Evolutionary conservation across 2,113 vertebrate genomes (phyloP).

Genomic region (Myrmecophaga tridactyla): DNA sequence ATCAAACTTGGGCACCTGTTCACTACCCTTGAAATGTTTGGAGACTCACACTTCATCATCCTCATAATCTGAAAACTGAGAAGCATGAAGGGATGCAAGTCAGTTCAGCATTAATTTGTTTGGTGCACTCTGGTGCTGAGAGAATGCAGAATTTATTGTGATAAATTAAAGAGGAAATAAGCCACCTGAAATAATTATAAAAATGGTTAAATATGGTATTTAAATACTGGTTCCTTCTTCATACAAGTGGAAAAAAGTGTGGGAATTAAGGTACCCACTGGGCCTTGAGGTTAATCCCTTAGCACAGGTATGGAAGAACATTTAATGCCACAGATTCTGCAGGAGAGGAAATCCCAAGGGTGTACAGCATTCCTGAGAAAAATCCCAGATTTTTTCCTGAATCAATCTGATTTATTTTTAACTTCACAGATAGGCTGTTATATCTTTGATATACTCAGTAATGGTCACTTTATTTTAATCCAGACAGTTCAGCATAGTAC

Average conservation of each 20-base stretch:
- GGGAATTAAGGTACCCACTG: neutral
- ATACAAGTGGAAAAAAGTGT: slow-evolving; percentile 57
- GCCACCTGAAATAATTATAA: slow-evolving; percentile 59
- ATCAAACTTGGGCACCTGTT: slow-evolving; percentile 52
- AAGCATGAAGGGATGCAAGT: slow-evolving; percentile 69
- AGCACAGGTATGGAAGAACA: slow-evolving; percentile 64
- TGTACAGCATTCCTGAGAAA: slow-evolving; percentile 80
- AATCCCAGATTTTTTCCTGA: slow-evolving; percentile 79
- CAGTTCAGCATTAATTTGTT: slow-evolving; percentile 59
- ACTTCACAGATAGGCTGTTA: slow-evolving; percentile 66
- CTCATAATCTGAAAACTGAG: slow-evolving; percentile 69
- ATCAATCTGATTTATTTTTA: slow-evolving; percentile 75
- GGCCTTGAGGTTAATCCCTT: slow-evolving; percentile 55
- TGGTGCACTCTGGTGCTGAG: slow-evolving; percentile 60
- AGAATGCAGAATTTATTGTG: slow-evolving; percentile 70
- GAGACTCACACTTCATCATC: slow-evolving; percentile 70
- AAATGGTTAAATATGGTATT: slow-evolving; percentile 20
- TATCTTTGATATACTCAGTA: slow-evolving; percentile 55
- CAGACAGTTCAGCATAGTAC: slow-evolving; percentile 76
- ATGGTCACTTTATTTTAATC: slow-evolving; percentile 75
- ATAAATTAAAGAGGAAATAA: slow-evolving; percentile 70
- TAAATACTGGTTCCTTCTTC: neutral
- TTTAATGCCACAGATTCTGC: slow-evolving; percentile 46
- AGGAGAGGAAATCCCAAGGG: slow-evolving; percentile 57
- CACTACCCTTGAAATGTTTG: slow-evolving; percentile 21